Evolutionary conservation across 1,140 invertebrate genomes (phyloP).

Genomic region (Drosophila baimaii): DNA sequence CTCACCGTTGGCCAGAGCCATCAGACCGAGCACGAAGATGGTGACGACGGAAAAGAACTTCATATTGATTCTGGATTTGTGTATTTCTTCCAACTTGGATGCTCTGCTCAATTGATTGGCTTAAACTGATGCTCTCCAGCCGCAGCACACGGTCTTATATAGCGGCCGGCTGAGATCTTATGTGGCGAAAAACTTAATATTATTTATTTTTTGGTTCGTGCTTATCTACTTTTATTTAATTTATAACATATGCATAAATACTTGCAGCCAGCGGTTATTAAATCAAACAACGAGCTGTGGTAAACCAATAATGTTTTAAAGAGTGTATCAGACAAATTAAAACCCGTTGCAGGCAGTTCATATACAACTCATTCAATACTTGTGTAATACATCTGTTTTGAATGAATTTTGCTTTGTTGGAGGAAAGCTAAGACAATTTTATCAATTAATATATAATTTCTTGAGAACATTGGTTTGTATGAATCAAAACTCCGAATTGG

Average conservation of each 20-base stretch:
- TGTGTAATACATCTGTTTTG: background rate
- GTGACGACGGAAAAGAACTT: conserved; percentile 56
- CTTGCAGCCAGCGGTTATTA: background rate
- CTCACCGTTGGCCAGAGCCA: conserved; percentile 50
- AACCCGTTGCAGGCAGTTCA: conserved; percentile 8
- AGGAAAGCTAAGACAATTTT: no score
- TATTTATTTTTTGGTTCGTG: conserved; percentile 2
- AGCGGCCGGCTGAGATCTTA: conserved; percentile 4
- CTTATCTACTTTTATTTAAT: conserved; percentile 2
- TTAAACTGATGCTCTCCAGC: conserved; percentile 34
- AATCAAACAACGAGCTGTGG: conserved; percentile 11
- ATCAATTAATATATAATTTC: background rate
- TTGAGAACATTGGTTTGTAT: background rate
- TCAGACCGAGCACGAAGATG: conserved; percentile 45
- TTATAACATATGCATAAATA: background rate
- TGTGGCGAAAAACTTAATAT: background rate
- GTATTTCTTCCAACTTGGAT: conserved; percentile 20
- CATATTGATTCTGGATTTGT: conserved; percentile 31
- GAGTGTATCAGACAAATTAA: conserved; percentile 6
- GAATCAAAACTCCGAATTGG: no score
- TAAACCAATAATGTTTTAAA: background rate
- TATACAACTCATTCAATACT: background rate
- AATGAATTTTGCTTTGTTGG: background rate
- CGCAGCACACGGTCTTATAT: conserved; percentile 30
- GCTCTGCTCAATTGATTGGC: conserved; percentile 35